Evolutionary conservation across 2,797 vertebrate species (phyloP), one percentile per base, ranked within the genome.

Genomic region (Microtus agrestis): DNA sequence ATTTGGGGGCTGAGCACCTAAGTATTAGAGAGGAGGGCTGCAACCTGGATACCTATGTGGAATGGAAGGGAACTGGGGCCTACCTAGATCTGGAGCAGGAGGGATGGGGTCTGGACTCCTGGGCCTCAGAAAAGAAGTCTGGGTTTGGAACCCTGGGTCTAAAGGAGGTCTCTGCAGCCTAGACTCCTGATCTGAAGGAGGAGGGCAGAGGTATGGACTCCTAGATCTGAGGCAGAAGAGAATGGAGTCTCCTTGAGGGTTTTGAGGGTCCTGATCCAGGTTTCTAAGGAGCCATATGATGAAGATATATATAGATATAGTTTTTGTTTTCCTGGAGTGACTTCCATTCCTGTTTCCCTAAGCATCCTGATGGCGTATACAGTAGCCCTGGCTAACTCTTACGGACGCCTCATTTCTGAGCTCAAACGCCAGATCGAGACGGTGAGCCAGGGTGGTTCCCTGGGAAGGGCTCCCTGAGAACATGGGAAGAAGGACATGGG

Each of bases 331-430:
- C 61, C 51, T 23, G 43, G 14, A 61, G 43, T 87, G 34, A 23
- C 73, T 76, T 87, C 8, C 67, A 27, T 46, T 46, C 43, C 43
- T 43, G 43, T 71, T 11, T 93, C 51, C 92, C n/a, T 84, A 97
- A 99, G 99, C 92, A 98, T 99, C 96, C 89, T 98, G 79, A 98
- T 99, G 98, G 98, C 98, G 76, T 99, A 99, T 80, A 97, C 99
- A 9, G 93, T 99, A 92, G 98, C 98, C 40, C 98, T 99, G 91
- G 98, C 98, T 5, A 98, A 98, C 59, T 99, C 99, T 40, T 98
- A 99, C 82, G 98, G 99, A 34, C 99, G 98, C 95, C 98, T 98
- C 96, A 98, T 99, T 87, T 97, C 98, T 46, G 96, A 98, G 76
- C 98, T 99, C 54, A 99, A 98, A 98, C 85, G 96, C 46, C 99